Evolutionary conservation across 92 coral and sea anemone species (phyloP), one percentile per base, ranked within the genome.

Genomic region (Epizoanthus illoricatus): DNA sequence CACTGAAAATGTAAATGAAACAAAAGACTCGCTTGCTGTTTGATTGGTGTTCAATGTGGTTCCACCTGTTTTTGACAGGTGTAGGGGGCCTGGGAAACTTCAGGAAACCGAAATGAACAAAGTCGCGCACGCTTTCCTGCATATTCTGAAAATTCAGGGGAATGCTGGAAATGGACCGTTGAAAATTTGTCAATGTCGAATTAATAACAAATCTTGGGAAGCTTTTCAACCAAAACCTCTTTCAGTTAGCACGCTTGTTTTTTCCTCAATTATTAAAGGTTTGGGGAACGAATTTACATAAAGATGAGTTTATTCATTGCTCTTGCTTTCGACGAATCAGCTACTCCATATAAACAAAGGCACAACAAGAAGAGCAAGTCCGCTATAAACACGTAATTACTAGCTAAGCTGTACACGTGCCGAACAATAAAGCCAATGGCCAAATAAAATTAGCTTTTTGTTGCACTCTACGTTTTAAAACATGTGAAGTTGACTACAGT

Each of bases 281-380:
- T 12, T 41, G 4, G 47, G 45, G 67, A 80, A 84, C 28, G 49
- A 73, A 88, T 88, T 87, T 88, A 73, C 91, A 80, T 88, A 78
- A 65, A 67, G 61, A 66, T 58, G 59, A 41, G 56, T 73, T 13
- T 16, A 63, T 20, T 23, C 59, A 81, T 11, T 23, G 23, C 64
- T 66, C 71, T 58, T 57, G 65, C 70, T 18, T 13, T 63, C 65
- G 74, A 84, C 91, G 91, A 88, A 88, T 88, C 83, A 67, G 88
- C 58, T 60, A 42, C 69, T 61, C 78, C 57, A 57, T 70, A 84
- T 54, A 80, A 84, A 88, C 91, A 88, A 88, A 84, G 91, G 86
- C 88, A 58, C 88, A 43, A 79, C 86, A 28, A 15, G 20, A 5
- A 45, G 43, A 33, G 9, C 45, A 24, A 69, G 68, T 41, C 71